phyloP scores from a whole-genome alignment of 2,797 vertebrate species.

The Kryptopterus vitreolus region DNA sequence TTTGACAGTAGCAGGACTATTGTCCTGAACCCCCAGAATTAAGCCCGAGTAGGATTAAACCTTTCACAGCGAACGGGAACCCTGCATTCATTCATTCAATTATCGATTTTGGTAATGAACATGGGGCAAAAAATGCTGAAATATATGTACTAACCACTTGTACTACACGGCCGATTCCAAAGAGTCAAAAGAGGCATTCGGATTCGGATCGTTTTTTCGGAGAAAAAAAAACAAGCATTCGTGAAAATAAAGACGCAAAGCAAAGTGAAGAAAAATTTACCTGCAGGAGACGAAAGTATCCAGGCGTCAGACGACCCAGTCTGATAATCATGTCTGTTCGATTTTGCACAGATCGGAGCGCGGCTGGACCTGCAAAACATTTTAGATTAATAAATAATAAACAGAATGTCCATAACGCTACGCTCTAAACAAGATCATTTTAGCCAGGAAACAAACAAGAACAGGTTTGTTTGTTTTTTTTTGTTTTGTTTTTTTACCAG shows the following conservation, averaged over 20 bases:
- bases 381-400: background rate
- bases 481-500: background rate
- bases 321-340: constrained; percentile 81
- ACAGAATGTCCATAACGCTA: background rate
- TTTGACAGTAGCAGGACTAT: constrained; percentile 24
- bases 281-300: constrained; percentile 92
- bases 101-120: background rate
- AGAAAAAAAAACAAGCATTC: background rate
- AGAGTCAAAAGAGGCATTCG: background rate
- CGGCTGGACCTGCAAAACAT: constrained; percentile 52
- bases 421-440: background rate
- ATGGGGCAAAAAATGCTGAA: background rate
- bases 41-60: constrained; percentile 28
- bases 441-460: background rate
- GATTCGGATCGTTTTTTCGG: background rate
- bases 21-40: constrained; percentile 30
- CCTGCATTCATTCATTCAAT: background rate
- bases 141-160: no score
- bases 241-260: no score
- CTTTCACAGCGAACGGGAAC: constrained; percentile 10
- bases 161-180: no score
- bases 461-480: no score
- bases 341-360: constrained; percentile 4
- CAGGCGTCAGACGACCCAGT: constrained; percentile 87
- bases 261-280: no score